Evolutionary conservation across 2,888 invertebrate species (phyloP).

Genomic region (Diadegma fenestrale): DNA sequence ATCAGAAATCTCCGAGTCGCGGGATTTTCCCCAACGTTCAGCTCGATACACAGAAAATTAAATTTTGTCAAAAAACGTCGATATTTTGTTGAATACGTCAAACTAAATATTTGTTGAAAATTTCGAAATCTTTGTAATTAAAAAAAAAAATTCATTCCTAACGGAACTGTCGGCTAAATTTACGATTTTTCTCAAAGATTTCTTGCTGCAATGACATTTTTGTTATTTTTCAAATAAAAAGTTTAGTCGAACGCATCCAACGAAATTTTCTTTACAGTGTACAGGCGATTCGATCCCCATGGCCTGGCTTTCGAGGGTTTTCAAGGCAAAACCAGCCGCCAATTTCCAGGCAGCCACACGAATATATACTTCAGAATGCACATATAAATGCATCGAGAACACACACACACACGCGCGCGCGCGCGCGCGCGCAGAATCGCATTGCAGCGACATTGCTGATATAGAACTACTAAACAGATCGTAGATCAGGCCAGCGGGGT

Average conservation of each 20-base stretch:
- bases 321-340: constrained; percentile 48
- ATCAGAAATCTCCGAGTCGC: not conserved
- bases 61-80: too few relatives aligned
- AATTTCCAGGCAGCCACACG: constrained; percentile 36
- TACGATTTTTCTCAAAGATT: too few relatives aligned
- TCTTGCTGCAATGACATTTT: too few relatives aligned
- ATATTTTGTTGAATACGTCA: too few relatives aligned
- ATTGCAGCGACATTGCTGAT: constrained; percentile 78
- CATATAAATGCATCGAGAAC: constrained; percentile 7
- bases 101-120: too few relatives aligned
- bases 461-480: constrained; percentile 85
- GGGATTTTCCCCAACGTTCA: constrained; percentile 24
- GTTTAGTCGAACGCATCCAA: too few relatives aligned
- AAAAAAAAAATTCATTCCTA: too few relatives aligned
- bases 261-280: too few relatives aligned
- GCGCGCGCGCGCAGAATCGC: constrained; percentile 29
- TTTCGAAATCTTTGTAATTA: too few relatives aligned
- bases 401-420: not conserved
- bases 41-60: constrained; percentile 6
- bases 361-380: not conserved
- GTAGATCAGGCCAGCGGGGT: constrained; percentile 82
- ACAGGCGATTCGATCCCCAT: constrained; percentile 41
- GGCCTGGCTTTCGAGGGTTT: constrained; percentile 45
- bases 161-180: too few relatives aligned
- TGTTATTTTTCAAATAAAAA: too few relatives aligned